These are phyloP conservation scores for Venusia cambrica DNA, from an alignment of 2,888 invertebrate genomes.

Conservation along the genomic window DNA sequence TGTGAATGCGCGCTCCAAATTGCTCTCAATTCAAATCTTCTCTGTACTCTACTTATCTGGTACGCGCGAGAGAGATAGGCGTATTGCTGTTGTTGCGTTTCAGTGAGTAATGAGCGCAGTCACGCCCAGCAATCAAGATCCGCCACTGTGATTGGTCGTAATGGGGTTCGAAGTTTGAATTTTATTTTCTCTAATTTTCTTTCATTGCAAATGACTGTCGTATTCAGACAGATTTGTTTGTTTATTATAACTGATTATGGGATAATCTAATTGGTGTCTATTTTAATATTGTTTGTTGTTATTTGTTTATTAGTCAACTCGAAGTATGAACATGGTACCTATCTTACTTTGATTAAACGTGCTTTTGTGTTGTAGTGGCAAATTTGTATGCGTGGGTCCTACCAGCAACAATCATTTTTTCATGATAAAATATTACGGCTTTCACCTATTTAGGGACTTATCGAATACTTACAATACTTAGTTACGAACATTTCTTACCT, in stretches of 20 bases:
- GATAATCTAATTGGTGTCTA: slow-evolving; percentile 22
- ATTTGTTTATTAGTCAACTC: slow-evolving; percentile 23
- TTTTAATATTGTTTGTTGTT: slow-evolving; percentile 7
- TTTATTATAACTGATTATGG: slow-evolving; percentile 33
- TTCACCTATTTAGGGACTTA: too few species aligned
- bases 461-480: too few species aligned
- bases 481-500: too few species aligned
- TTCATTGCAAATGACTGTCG: slow-evolving; percentile 54
- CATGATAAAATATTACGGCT: too few species aligned
- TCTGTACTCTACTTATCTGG: slow-evolving; percentile 31
- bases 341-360: neutral
- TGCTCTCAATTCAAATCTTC: slow-evolving; percentile 43
- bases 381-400: too few species aligned
- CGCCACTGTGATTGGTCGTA: slow-evolving; percentile 63
- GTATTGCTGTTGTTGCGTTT: slow-evolving; percentile 32
- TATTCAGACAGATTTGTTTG: slow-evolving; percentile 39
- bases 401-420: too few species aligned
- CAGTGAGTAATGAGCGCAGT: slow-evolving; percentile 67
- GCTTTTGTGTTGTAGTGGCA: neutral
- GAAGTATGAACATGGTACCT: slow-evolving; percentile 19
- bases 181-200: slow-evolving; percentile 58
- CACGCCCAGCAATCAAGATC: slow-evolving; percentile 72
- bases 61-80: slow-evolving; percentile 40
- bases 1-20: slow-evolving; percentile 52
- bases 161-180: slow-evolving; percentile 64